Conservation (phyloP, 2,797 vertebrate genomes). For the Acipenser oxyrinchus region DNA sequence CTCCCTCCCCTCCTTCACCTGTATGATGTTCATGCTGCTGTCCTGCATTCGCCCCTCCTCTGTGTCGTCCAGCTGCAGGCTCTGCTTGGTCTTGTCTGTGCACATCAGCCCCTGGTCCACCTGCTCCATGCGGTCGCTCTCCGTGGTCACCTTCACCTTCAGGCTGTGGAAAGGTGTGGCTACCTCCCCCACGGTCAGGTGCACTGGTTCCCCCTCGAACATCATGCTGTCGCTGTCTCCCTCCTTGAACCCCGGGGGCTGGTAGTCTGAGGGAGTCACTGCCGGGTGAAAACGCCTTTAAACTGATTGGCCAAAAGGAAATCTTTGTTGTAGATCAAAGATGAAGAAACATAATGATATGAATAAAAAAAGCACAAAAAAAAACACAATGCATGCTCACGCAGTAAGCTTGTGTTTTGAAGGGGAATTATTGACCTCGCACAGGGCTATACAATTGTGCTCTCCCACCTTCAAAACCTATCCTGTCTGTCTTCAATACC, state of each 20-base stretch:
- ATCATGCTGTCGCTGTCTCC: slow-evolving; percentile 54
- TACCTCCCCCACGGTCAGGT: slow-evolving; percentile 80
- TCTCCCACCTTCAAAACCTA: too few species aligned
- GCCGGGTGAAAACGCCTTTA: slow-evolving; percentile 13
- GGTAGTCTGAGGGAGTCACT: slow-evolving; percentile 88
- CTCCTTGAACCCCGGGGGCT: slow-evolving; percentile 87
- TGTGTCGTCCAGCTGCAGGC: slow-evolving; percentile 37
- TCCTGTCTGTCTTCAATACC: too few species aligned
- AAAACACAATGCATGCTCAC: too few species aligned
- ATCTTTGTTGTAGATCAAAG: too few species aligned
- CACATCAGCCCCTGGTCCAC: slow-evolving; percentile 39
- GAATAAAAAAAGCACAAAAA: too few species aligned
- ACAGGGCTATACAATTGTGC: too few species aligned
- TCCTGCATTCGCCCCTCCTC: slow-evolving; percentile 7
- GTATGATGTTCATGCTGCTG: slow-evolving; percentile 1
- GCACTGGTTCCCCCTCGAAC: slow-evolving; percentile 74
- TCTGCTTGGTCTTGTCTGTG: slow-evolving; percentile 40
- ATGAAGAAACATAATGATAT: too few species aligned
- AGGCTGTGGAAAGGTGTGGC: slow-evolving; percentile 79
- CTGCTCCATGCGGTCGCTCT: slow-evolving; percentile 75
- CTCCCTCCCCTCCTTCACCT: background rate
- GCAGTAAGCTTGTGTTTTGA: too few species aligned
- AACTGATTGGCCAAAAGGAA: too few species aligned
- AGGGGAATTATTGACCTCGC: too few species aligned
- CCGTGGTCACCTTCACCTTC: slow-evolving; percentile 79